Base-by-base conservation (phyloP, 2,888 invertebrate species). In the Harmothoe impar region DNA sequence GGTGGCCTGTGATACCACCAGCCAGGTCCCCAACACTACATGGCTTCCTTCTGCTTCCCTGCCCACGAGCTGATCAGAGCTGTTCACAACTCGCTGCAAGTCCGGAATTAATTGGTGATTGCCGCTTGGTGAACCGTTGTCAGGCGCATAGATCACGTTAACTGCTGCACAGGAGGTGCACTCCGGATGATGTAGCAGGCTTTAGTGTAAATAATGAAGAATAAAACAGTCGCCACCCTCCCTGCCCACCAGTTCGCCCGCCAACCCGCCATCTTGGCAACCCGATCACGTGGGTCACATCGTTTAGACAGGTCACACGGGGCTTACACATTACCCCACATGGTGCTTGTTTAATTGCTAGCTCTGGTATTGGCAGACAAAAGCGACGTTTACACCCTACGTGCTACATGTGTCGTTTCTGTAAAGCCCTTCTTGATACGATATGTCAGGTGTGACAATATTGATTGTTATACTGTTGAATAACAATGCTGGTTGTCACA, bases 201-300 rank as follows among this genome's bases (percentile, higher is more conserved):
- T 29, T 15, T 72, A 72, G 72, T 72, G 72, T 72, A 72, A 72
- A 72, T 72, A 72, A 72, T 72, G 72, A 72, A 72, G 72, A 72
- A 72, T 72, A 72, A 72, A 72, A 72, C 72, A 72, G 72, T 72
- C 29, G 1, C 72, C 72, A 25, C 25, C 72, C 43, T 43, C 43
- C 43, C 43, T 43, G 10, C 43, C 43, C 43, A 10, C 43, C 43
- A 3, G 29, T 5, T 29, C 15, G 3, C 15, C 25, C 72, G 31
- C 72, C 72, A 72, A 5, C 15, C 25, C 72, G 31, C 72, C 72
- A 72, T 72, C 72, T 72, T 72, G 72, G 29, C 72, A 72, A 72
- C 5, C 72, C 15, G 72, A 72, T n/a, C 72, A 72, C 72, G 29
- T 29, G 25, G 29, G 25, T n/a, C 25, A 29, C 72, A 72, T 72